phyloP scores from a whole-genome alignment of 2,888 invertebrate genomes.

The Nudaria mundana region DNA sequence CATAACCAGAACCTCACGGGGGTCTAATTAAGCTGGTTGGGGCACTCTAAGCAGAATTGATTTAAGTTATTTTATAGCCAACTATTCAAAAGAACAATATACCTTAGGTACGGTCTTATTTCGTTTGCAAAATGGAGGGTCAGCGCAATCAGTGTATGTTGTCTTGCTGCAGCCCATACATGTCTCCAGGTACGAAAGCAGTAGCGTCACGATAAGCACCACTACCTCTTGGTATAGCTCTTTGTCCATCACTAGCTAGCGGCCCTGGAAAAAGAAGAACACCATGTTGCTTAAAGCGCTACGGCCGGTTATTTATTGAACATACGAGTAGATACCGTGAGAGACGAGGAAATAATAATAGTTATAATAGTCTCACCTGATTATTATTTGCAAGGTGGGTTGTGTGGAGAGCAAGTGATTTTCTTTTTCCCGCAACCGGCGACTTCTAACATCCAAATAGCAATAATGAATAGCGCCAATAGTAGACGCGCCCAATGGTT shows the following conservation, averaged over 20 bases:
- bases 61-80: no score
- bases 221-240: constrained; percentile 53
- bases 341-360: no score
- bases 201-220: constrained; percentile 53
- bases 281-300: no score
- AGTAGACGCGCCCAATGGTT: constrained; percentile 22
- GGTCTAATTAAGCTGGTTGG: no score
- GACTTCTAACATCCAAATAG: constrained; percentile 34
- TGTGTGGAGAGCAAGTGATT: constrained; percentile 34
- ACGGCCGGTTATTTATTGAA: no score
- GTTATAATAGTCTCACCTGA: no score
- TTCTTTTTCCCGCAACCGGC: constrained; percentile 41
- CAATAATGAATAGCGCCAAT: constrained; percentile 31
- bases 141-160: constrained; percentile 1
- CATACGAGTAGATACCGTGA: no score
- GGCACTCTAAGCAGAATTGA: no score
- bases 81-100: no score
- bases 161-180: constrained; percentile 46
- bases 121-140: constrained; percentile 2
- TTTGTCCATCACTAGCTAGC: constrained; percentile 48
- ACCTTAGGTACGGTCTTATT: no score
- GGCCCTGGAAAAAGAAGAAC: not conserved
- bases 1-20: not conserved
- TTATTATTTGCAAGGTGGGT: constrained; percentile 40
- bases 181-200: constrained; percentile 59